phyloP scores from a whole-genome alignment of 2,113 vertebrate genomes.

The Perca schrenkii region DNA sequence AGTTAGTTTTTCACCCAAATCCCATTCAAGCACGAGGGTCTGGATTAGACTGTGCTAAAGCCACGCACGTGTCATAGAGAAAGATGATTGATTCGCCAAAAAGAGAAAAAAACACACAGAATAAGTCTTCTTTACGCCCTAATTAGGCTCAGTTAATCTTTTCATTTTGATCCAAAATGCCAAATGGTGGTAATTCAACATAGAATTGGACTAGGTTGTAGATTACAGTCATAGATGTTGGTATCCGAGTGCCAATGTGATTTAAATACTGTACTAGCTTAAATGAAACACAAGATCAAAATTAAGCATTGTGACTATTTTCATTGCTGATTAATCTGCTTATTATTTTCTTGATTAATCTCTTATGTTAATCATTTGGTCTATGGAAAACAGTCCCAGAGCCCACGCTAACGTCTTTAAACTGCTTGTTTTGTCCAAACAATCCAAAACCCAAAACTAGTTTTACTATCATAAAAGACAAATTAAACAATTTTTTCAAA shows the following conservation, averaged over 20 bases:
- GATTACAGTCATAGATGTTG: slow-evolving; percentile 60
- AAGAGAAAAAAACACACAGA: slow-evolving; percentile 11
- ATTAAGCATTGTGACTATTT: slow-evolving; percentile 17
- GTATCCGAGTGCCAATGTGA: slow-evolving; percentile 16
- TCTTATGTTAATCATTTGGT: neutral
- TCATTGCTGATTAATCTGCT: neutral
- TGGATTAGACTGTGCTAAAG: slow-evolving; percentile 70
- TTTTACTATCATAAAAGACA: neutral
- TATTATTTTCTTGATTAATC: neutral
- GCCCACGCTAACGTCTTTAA: neutral
- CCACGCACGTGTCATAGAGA: slow-evolving; percentile 54
- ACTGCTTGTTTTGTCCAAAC: neutral
- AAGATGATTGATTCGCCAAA: slow-evolving; percentile 42
- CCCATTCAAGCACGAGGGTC: slow-evolving; percentile 51
- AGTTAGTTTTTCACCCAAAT: slow-evolving; percentile 78
- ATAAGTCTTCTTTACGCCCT: slow-evolving; percentile 52
- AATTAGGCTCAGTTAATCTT: slow-evolving; percentile 64
- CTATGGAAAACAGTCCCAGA: neutral
- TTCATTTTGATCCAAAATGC: slow-evolving; percentile 59
- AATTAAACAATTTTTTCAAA: neutral
- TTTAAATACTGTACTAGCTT: slow-evolving; percentile 41
- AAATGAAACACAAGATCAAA: slow-evolving; percentile 47
- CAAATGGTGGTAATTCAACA: slow-evolving; percentile 60
- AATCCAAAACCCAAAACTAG: neutral
- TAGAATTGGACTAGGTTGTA: slow-evolving; percentile 35